A percentile compares a stretch with the other conserved stretches of the same genome.
These are phyloP conservation scores for Melinopterus prodromus DNA, from an alignment of 2,888 invertebrate genomes.

Conservation along the genomic window DNA sequence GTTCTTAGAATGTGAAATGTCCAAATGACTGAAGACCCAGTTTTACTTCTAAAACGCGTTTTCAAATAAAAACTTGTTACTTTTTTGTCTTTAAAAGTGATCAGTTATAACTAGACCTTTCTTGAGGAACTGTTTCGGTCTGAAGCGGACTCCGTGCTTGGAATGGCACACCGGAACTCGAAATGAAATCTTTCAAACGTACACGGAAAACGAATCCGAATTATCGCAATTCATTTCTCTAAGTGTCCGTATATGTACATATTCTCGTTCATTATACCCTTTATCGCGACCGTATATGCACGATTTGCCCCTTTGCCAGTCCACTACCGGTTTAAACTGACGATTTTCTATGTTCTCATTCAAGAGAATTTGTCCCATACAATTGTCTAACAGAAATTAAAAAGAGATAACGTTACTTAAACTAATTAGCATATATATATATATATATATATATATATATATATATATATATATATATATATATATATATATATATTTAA, in stretches of 20 bases:
- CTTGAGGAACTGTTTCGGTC: slow-evolving; percentile 51
- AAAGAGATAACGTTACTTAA: too few species aligned
- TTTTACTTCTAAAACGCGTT: too few species aligned
- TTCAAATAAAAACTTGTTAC: too few species aligned
- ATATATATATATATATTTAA: too few species aligned
- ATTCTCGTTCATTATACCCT: neutral
- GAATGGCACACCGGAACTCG: slow-evolving; percentile 51
- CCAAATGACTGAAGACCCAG: too few species aligned
- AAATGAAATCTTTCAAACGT: slow-evolving; percentile 56
- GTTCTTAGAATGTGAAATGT: too few species aligned
- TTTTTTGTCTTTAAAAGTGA: slow-evolving; percentile 51
- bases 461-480: too few species aligned
- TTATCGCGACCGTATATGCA: neutral
- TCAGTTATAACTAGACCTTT: slow-evolving; percentile 54
- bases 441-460: too few species aligned
- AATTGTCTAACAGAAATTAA: neutral
- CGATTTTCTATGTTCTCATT: neutral
- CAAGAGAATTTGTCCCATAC: neutral
- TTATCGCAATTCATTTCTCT: slow-evolving; percentile 48
- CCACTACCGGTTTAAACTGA: neutral
- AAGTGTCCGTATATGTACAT: slow-evolving; percentile 32
- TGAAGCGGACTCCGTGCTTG: slow-evolving; percentile 49
- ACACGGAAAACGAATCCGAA: slow-evolving; percentile 51
- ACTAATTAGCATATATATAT: too few species aligned
- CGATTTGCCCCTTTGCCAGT: neutral